Conservation (phyloP, 2,797 vertebrate species). For the Pachyuromys duprasi region DNA sequence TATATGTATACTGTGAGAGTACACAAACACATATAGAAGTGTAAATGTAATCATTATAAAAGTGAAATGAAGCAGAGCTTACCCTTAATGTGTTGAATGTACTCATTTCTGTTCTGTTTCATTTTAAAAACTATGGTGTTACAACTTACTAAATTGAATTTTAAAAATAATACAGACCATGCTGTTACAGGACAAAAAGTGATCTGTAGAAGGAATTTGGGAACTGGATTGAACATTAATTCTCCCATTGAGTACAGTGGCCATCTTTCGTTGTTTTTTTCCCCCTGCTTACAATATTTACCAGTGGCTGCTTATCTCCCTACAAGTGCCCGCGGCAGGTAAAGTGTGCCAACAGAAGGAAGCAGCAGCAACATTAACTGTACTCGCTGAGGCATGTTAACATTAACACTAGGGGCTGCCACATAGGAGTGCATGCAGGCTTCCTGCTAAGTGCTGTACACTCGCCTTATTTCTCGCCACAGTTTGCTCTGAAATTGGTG, state of each 20-base stretch:
- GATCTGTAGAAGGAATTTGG: not conserved
- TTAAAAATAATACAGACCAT: not conserved
- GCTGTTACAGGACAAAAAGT: not conserved
- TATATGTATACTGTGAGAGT: no score
- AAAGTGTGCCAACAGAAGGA: not conserved
- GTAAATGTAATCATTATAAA: not conserved
- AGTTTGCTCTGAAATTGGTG: conserved; percentile 3
- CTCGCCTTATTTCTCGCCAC: conserved; percentile 39
- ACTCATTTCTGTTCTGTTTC: conserved; percentile 5
- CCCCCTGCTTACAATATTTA: not conserved
- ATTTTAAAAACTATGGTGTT: not conserved
- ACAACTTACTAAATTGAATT: not conserved
- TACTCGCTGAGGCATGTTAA: not conserved
- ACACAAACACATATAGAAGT: not conserved
- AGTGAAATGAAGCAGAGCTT: not conserved
- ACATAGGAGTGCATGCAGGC: not conserved
- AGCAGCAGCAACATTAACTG: not conserved
- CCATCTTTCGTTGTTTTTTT: not conserved
- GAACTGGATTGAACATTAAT: not conserved
- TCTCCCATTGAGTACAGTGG: not conserved
- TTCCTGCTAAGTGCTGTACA: not conserved
- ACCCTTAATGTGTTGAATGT: not conserved
- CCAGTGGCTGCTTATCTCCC: not conserved
- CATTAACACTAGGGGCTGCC: not conserved
- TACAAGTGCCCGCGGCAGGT: not conserved